Evolutionary conservation across 2,888 invertebrate species (phyloP).

Genomic region (Dryomyza anilis): DNA sequence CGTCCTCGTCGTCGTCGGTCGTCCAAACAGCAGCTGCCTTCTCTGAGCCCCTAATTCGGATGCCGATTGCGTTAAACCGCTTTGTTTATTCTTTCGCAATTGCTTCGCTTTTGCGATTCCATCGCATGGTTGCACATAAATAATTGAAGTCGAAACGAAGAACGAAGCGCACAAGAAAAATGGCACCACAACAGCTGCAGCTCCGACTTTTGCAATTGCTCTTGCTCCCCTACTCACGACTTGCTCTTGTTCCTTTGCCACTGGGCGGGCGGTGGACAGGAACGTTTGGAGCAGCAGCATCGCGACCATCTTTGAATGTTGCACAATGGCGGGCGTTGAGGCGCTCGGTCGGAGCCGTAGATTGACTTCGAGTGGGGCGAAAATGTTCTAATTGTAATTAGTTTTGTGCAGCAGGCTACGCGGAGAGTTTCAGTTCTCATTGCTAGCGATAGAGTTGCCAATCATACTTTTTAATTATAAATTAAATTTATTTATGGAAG

Average conservation of each 20-base stretch:
- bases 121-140: constrained; percentile 50
- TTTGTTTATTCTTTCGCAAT: constrained; percentile 29
- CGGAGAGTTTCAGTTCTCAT: too few species aligned
- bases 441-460: too few species aligned
- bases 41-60: constrained; percentile 27
- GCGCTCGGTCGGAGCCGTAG: neutral
- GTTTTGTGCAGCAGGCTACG: constrained; percentile 17
- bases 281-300: neutral
- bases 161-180: neutral
- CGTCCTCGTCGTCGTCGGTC: neutral
- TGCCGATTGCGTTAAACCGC: constrained; percentile 36
- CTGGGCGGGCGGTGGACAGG: neutral
- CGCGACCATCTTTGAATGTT: neutral
- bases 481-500: too few species aligned
- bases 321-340: too few species aligned
- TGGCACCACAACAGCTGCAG: neutral
- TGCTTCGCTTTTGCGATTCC: constrained; percentile 26
- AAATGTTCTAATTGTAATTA: constrained; percentile 33
- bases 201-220: neutral
- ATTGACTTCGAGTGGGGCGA: neutral
- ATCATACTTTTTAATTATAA: too few species aligned
- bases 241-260: neutral
- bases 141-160: constrained; percentile 41
- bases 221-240: neutral
- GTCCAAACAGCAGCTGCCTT: neutral